phyloP scores from a whole-genome alignment of 2,797 vertebrate genomes.

The Micropoecilia bifurca region DNA sequence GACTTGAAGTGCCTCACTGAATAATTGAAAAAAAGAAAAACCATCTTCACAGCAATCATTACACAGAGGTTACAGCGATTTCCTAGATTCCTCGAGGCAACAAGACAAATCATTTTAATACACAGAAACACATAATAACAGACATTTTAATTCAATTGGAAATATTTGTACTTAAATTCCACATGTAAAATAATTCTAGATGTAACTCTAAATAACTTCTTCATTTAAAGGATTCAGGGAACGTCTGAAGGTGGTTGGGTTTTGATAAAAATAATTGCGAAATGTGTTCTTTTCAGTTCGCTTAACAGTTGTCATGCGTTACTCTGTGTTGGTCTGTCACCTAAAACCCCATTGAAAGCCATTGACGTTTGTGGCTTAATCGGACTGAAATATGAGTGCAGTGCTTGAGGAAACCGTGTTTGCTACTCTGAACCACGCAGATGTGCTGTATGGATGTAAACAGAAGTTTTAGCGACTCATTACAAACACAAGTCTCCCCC shows the following conservation, averaged over 20 bases:
- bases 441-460: conserved; percentile 27
- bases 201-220: not conserved
- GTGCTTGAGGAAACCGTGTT: not conserved
- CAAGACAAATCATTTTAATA: not conserved
- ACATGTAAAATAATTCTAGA: not conserved
- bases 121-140: not conserved
- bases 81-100: not conserved
- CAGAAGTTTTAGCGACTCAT: conserved; percentile 20
- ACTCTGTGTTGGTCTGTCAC: not conserved
- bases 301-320: not conserved
- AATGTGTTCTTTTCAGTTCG: not conserved
- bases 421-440: not conserved
- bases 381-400: not conserved
- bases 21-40: not conserved
- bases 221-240: not conserved
- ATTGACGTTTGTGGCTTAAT: not conserved
- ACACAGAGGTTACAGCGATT: not conserved
- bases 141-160: not conserved
- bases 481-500: conserved; percentile 22
- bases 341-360: not conserved
- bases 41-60: not conserved
- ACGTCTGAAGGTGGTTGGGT: not conserved
- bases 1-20: not conserved
- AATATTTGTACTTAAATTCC: not conserved
- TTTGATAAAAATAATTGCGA: not conserved